These are phyloP conservation scores for Sapayoa aenigma DNA, from an alignment of 2,113 vertebrate genomes.

Conservation along the genomic window DNA sequence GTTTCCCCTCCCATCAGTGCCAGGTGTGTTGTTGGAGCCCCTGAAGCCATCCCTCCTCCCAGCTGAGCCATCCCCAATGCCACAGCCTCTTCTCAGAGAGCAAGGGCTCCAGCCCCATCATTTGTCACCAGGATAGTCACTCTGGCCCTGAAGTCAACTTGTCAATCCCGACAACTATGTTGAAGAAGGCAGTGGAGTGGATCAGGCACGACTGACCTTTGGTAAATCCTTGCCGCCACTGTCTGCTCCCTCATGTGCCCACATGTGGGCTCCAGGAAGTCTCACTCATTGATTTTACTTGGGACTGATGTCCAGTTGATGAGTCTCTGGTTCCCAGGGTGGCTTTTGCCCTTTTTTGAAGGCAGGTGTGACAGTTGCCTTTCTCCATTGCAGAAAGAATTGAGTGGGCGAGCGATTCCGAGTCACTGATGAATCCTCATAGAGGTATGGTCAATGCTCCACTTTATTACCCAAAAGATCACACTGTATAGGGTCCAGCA, in stretches of 20 bases:
- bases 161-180: too few species aligned
- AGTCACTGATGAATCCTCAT: too few species aligned
- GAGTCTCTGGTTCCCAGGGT: fast-evolving
- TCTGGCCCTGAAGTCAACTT: too few species aligned
- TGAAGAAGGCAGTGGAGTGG: background rate
- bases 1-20: fast-evolving
- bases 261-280: background rate
- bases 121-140: background rate
- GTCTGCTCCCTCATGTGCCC: background rate
- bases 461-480: too few species aligned
- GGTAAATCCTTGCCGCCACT: background rate
- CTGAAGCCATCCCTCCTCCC: background rate
- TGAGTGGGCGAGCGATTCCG: too few species aligned
- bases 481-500: too few species aligned
- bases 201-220: background rate
- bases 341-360: background rate
- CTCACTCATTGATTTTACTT: background rate
- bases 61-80: fast-evolving
- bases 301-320: fast-evolving
- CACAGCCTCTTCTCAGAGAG: background rate
- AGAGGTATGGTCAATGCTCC: too few species aligned
- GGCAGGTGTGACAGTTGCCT: background rate
- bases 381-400: too few species aligned
- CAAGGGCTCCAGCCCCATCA: background rate
- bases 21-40: background rate